These are phyloP conservation scores for Tachina lurida DNA, from an alignment of 2,888 invertebrate species.

Conservation along the genomic window DNA sequence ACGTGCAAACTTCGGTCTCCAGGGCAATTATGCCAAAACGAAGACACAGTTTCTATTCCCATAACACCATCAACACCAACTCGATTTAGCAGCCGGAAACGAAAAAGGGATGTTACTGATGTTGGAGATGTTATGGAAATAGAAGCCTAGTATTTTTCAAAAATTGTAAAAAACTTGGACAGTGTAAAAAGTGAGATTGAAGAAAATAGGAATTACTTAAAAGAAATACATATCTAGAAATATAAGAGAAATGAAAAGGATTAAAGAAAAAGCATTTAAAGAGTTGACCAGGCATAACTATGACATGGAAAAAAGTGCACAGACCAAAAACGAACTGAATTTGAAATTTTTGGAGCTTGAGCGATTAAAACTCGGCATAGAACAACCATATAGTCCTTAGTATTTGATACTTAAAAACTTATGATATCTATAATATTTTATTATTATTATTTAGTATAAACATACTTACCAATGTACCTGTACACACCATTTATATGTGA, in stretches of 20 bases:
- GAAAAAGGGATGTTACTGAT: neutral
- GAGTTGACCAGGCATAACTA: constrained; percentile 24
- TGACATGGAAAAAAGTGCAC: constrained; percentile 4
- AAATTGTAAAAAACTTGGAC: neutral
- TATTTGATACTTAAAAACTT: neutral
- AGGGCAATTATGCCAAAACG: no score
- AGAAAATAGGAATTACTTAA: neutral
- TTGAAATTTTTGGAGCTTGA: constrained; percentile 25
- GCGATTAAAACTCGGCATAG: constrained; percentile 11
- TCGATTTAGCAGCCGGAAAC: no score
- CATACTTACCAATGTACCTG: no score
- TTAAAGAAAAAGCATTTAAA: no score
- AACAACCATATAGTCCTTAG: constrained; percentile 3
- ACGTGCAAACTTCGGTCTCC: no score
- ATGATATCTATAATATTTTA: no score
- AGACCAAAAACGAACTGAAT: constrained; percentile 10
- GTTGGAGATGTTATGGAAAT: neutral
- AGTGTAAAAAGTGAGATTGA: neutral
- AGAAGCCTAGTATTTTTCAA: neutral
- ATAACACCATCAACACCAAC: no score
- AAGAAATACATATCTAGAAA: neutral
- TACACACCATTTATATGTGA: no score
- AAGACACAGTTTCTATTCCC: no score
- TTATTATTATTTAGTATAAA: no score
- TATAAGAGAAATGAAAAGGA: no score